Evolutionary conservation across 2,113 vertebrate species (phyloP).

Genomic region (Baryphthengus martii): DNA sequence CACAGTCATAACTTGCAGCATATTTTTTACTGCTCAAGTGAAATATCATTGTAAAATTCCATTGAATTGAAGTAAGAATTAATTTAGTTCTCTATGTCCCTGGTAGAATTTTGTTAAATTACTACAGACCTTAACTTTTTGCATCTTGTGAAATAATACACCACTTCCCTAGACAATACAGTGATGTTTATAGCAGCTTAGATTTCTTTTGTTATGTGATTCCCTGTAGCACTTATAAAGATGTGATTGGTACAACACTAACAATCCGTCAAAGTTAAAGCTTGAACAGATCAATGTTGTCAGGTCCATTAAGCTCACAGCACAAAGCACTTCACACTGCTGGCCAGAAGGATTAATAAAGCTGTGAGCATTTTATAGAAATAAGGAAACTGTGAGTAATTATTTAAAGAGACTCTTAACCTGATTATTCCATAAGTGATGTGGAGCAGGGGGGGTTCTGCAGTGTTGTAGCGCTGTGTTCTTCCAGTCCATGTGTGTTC

Average conservation of each 20-base stretch:
- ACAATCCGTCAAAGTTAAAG: conserved; percentile 24
- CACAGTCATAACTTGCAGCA: background rate
- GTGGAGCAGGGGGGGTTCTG: background rate
- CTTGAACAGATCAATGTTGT: background rate
- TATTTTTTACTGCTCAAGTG: background rate
- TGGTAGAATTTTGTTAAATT: conserved; percentile 1
- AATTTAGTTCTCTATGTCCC: background rate
- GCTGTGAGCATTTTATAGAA: background rate
- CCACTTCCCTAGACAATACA: background rate
- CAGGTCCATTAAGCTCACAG: background rate
- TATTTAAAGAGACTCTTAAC: background rate
- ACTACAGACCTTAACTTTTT: background rate
- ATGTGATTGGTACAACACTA: background rate
- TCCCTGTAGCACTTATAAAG: conserved; percentile 22
- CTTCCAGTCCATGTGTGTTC: background rate
- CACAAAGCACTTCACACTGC: background rate
- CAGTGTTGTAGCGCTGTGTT: background rate
- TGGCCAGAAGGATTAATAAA: conserved; percentile 22
- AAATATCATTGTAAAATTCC: background rate
- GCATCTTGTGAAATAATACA: background rate
- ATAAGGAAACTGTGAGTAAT: background rate
- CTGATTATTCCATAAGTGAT: background rate
- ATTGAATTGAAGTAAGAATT: background rate
- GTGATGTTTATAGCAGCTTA: conserved; percentile 17
- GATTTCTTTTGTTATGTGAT: conserved; percentile 21